Conservation (phyloP, 2,888 invertebrate species). For the Dilophus febrilis region DNA sequence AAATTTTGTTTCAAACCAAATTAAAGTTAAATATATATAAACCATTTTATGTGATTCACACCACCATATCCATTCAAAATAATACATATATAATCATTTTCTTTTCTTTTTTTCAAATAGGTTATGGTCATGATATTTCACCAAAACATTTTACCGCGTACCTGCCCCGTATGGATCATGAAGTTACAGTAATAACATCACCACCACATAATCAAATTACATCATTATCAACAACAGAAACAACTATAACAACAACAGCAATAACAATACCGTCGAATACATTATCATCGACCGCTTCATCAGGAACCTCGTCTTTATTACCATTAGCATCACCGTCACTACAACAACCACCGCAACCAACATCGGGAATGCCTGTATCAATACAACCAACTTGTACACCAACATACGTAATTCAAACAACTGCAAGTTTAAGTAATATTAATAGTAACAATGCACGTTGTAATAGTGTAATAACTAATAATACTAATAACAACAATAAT, state of each 20-base stretch:
- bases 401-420: not conserved
- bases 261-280: too few species aligned
- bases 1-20: too few species aligned
- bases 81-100: too few species aligned
- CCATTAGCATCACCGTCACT: slow-evolving; percentile 13
- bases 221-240: slow-evolving; percentile 16
- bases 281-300: slow-evolving; percentile 11
- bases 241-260: too few species aligned
- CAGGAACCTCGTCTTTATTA: slow-evolving; percentile 21
- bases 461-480: too few species aligned
- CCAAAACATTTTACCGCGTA: slow-evolving; percentile 61
- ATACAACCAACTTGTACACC: slow-evolving; percentile 13
- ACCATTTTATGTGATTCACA: too few species aligned
- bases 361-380: slow-evolving; percentile 13
- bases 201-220: slow-evolving; percentile 25
- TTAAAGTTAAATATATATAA: too few species aligned
- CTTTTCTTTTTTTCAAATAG: too few species aligned
- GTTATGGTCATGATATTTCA: slow-evolving; percentile 62
- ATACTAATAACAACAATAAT: too few species aligned
- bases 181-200: slow-evolving; percentile 36
- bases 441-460: too few species aligned
- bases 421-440: too few species aligned
- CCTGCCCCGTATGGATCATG: slow-evolving; percentile 43
- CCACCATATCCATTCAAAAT: too few species aligned
- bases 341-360: slow-evolving; percentile 32